phyloP scores from a whole-genome alignment of 2,888 invertebrate genomes.

The Villa cingulata region DNA sequence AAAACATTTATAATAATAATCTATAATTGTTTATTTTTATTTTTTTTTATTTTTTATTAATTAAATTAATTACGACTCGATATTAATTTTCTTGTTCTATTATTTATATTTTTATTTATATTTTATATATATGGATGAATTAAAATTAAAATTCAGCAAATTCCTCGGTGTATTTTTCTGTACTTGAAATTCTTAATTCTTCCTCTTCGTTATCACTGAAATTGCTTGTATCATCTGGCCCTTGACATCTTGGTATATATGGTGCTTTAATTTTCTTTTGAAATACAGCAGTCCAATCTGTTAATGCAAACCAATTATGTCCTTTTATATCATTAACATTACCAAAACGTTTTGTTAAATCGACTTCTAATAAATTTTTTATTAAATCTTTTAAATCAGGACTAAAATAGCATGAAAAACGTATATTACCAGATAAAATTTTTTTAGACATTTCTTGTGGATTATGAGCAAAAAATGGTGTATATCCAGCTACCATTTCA shows the following conservation, averaged over 20 bases:
- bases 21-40: too few relatives aligned
- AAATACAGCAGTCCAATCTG: constrained; percentile 99
- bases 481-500: constrained; percentile 98
- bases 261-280: constrained; percentile 99
- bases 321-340: constrained; percentile 99
- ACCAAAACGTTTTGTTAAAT: constrained; percentile 96
- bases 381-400: constrained; percentile 96
- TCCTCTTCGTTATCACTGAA: constrained; percentile 99
- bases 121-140: too few relatives aligned
- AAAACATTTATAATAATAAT: too few relatives aligned
- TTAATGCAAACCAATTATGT: constrained; percentile 97
- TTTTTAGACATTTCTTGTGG: constrained; percentile 99
- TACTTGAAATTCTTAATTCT: constrained; percentile 93
- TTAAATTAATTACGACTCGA: too few relatives aligned
- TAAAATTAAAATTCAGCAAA: constrained; percentile 92
- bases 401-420: constrained; percentile 98
- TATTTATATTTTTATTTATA: too few relatives aligned
- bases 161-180: constrained; percentile 99
- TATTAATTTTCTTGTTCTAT: too few relatives aligned
- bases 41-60: too few relatives aligned
- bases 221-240: constrained; percentile 98
- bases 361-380: constrained; percentile 88
- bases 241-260: constrained; percentile 97
- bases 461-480: constrained; percentile 99
- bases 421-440: constrained; percentile 97